Evolutionary conservation across 2,797 vertebrate species (phyloP).

Genomic region (Melanotaenia parkinsoni): DNA sequence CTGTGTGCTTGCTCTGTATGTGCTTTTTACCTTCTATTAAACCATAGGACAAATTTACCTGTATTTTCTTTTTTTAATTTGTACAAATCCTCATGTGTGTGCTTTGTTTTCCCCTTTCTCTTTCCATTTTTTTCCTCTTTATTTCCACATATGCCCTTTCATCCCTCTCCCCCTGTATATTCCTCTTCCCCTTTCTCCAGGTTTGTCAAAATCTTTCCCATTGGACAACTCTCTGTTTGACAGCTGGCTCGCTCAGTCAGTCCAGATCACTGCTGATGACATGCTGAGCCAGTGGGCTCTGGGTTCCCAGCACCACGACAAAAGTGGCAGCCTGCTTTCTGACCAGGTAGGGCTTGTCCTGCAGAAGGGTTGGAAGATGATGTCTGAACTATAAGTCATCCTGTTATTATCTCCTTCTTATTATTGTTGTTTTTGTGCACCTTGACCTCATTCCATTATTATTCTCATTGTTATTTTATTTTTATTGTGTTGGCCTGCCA

Average conservation of each 20-base stretch:
- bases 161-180: background rate
- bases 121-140: too few relatives aligned
- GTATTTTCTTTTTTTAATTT: slow-evolving; percentile 1
- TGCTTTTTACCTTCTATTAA: background rate
- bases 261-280: slow-evolving; percentile 95
- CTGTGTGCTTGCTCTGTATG: background rate
- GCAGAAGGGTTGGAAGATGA: background rate
- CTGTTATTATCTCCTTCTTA: too few relatives aligned
- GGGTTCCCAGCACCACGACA: slow-evolving; percentile 87
- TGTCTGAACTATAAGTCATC: background rate
- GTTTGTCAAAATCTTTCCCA: slow-evolving; percentile 92
- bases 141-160: too few relatives aligned
- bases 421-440: too few relatives aligned
- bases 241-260: slow-evolving; percentile 95
- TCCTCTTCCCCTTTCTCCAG: slow-evolving; percentile 66
- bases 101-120: slow-evolving; percentile 16
- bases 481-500: too few relatives aligned
- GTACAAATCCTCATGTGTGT: slow-evolving; percentile 28
- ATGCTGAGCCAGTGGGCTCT: slow-evolving; percentile 96
- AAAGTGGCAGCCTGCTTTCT: slow-evolving; percentile 88
- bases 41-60: background rate
- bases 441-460: too few relatives aligned
- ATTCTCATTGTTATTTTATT: too few relatives aligned
- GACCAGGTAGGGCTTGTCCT: slow-evolving; percentile 82
- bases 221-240: slow-evolving; percentile 94